Base-by-base conservation (phyloP, 2,888 invertebrate species). In the Archips crataeganus region DNA sequence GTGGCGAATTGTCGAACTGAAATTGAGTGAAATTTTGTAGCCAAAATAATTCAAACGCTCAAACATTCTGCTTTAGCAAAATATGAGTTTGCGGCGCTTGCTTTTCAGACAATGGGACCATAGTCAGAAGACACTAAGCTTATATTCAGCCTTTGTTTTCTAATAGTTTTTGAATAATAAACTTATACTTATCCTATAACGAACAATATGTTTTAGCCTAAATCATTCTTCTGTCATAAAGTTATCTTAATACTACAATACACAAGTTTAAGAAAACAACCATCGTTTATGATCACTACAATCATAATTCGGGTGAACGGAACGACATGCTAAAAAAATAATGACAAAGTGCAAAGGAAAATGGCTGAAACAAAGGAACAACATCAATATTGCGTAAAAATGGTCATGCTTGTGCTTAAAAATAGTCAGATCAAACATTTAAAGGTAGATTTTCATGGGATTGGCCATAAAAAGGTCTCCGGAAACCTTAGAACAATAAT, bases 351-450 rank as follows among this genome's bases (percentile, higher is more conserved):
- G 59, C 59, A n/a, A 68, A 57, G 57, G 11, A 45, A 45, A 34
- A 60, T 34, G 39, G 45, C 63, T 57, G 62, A 15, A 64, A 51
- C 51, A 42, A 59, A 57, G 62, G 13, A 32, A 73, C 68, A 59
- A 73, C 73, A 73, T 69, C 34, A n/a, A 73, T 59, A 59, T 59
- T 59, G 39, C 3, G 11, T 62, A 62, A 73, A 51, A 63, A 69
- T 36, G 23, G 60, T 45, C 66, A 73, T 59, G 73, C 73, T 59
- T 59, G n/a, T 34, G 45, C 34, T 8, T 54, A 23, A 54, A 15
- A 47, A 68, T 51, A 67, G 71, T 67, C 59, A 59, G 49, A 64
- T 34, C 8, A 4, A 34, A 47, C 13, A 11, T 10, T n/a, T 11
- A 45, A 15, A 15, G 5, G 34, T 63, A 49, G 49, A 73, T 51